phyloP scores from a whole-genome alignment of 2,797 vertebrate genomes.

The Anomalospiza imberbis region DNA sequence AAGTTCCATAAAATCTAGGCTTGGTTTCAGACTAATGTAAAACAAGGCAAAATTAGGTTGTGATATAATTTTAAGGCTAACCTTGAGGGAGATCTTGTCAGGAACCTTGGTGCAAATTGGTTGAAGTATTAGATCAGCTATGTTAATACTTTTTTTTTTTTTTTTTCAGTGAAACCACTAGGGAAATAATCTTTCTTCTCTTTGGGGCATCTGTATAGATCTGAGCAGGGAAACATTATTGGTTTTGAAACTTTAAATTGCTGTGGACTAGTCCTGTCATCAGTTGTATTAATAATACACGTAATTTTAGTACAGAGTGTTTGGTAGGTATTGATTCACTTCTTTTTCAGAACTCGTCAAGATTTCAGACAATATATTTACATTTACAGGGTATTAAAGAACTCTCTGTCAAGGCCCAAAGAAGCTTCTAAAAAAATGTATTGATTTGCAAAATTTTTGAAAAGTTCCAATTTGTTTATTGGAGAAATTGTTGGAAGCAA shows the following conservation, averaged over 20 bases:
- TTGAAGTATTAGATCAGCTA: background rate
- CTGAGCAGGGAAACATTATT: background rate
- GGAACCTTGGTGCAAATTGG: background rate
- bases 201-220: background rate
- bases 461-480: background rate
- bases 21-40: background rate
- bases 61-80: background rate
- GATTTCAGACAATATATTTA: background rate
- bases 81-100: slow-evolving; percentile 8
- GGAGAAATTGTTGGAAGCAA: background rate
- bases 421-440: background rate
- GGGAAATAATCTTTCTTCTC: background rate
- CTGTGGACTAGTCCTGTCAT: background rate
- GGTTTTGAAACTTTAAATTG: background rate
- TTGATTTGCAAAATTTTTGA: background rate
- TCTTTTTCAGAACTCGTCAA: background rate
- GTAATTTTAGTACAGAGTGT: background rate
- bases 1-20: background rate
- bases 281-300: background rate
- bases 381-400: background rate
- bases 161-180: background rate
- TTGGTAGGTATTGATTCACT: background rate
- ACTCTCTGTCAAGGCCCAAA: background rate
- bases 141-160: background rate
- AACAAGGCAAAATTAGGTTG: background rate